Evolutionary conservation across 2,113 vertebrate species (phyloP).

Genomic region (Calyptomena viridis): DNA sequence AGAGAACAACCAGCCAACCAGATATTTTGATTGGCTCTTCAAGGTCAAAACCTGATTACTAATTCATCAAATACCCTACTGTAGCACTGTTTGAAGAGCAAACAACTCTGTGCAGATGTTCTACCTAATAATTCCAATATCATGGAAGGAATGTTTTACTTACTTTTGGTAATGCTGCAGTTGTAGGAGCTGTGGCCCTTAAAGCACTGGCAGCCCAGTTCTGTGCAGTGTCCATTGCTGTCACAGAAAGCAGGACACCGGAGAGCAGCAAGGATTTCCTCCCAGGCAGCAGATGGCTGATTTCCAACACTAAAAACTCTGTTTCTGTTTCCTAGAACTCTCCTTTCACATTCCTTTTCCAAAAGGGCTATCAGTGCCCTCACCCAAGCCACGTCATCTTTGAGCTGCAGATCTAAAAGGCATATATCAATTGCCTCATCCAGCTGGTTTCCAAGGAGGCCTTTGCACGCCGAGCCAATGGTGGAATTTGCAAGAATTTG

Average conservation of each 20-base stretch:
- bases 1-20: slow-evolving; percentile 61
- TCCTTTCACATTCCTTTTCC: slow-evolving; percentile 83
- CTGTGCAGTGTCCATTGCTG: slow-evolving; percentile 72
- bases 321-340: slow-evolving; percentile 68
- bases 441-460: slow-evolving; percentile 74
- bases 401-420: slow-evolving; percentile 79
- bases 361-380: slow-evolving; percentile 74
- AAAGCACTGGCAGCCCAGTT: slow-evolving; percentile 77
- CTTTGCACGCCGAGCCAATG: slow-evolving; percentile 71
- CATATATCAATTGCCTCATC: slow-evolving; percentile 79
- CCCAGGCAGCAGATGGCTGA: neutral
- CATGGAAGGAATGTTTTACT: slow-evolving; percentile 49
- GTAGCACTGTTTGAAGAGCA: slow-evolving; percentile 63
- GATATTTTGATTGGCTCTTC: slow-evolving; percentile 69
- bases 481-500: slow-evolving; percentile 74
- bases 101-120: slow-evolving; percentile 63
- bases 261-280: slow-evolving; percentile 66
- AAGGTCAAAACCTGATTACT: slow-evolving; percentile 73
- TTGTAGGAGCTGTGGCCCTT: slow-evolving; percentile 74
- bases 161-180: slow-evolving; percentile 76
- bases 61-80: slow-evolving; percentile 73
- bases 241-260: slow-evolving; percentile 78
- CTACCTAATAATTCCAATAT: slow-evolving; percentile 46
- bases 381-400: slow-evolving; percentile 79
- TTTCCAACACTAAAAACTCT: neutral